Percentiles rank a stretch among this genome's conserved stretches.
Conservation (phyloP, 2,113 vertebrate genomes). For the Notarius lentiginosus region DNA sequence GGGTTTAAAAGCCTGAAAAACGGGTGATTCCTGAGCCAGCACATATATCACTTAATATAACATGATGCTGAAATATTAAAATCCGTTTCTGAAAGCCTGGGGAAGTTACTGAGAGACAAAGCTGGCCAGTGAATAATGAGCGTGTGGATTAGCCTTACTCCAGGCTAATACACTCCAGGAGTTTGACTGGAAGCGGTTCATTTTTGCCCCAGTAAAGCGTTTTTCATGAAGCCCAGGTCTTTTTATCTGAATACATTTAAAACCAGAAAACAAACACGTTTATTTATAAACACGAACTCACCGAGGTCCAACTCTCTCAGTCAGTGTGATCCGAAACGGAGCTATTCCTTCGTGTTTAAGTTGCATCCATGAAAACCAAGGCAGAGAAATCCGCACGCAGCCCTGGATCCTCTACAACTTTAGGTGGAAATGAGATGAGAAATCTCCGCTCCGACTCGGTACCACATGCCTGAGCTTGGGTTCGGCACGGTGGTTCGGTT, state of each 20-base stretch:
- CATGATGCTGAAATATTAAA: not conserved
- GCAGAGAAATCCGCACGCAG: constrained; percentile 41
- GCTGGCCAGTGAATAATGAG: not conserved
- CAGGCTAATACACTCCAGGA: not conserved
- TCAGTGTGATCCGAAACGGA: constrained; percentile 23
- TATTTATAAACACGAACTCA: not conserved
- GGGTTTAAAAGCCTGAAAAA: not conserved
- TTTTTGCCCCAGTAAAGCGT: not conserved
- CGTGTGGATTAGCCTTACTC: not conserved
- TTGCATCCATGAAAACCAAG: constrained; percentile 50
- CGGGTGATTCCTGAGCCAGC: not conserved
- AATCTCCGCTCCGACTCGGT: constrained; percentile 27
- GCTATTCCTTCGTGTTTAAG: constrained; percentile 49
- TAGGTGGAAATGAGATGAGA: constrained; percentile 43
- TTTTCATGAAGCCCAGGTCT: not conserved
- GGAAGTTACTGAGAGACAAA: not conserved
- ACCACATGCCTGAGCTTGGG: not conserved
- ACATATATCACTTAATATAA: not conserved
- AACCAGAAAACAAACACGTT: not conserved
- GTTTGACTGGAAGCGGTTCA: not conserved
- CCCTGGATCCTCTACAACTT: constrained; percentile 40
- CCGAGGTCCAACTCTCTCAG: not conserved
- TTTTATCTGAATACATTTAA: too few relatives aligned
- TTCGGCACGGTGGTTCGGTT: not conserved
- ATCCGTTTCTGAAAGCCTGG: not conserved